Conservation (phyloP, 2,888 invertebrate genomes). For the Diogma glabrata region DNA sequence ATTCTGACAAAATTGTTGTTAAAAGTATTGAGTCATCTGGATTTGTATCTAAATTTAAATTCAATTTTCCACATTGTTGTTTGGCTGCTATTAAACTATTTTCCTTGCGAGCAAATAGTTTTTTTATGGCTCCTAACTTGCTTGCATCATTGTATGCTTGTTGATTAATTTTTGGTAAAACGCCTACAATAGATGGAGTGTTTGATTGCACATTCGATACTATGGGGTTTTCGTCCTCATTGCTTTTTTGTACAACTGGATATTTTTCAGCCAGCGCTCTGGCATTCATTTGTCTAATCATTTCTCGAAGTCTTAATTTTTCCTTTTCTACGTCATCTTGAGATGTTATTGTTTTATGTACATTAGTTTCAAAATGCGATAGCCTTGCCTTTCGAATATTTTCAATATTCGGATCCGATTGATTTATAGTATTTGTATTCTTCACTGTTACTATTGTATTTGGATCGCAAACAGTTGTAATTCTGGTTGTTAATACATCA, state of each 20-base stretch:
- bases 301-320: slow-evolving; percentile 21
- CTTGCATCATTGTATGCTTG: slow-evolving; percentile 10
- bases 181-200: neutral
- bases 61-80: no score
- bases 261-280: slow-evolving; percentile 21
- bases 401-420: slow-evolving; percentile 22
- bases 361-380: slow-evolving; percentile 27
- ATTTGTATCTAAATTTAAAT: neutral
- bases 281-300: slow-evolving; percentile 21
- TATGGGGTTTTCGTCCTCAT: slow-evolving; percentile 25
- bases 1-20: neutral
- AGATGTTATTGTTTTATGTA: slow-evolving; percentile 11
- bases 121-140: slow-evolving; percentile 22
- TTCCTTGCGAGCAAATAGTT: slow-evolving; percentile 14
- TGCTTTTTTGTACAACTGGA: slow-evolving; percentile 17
- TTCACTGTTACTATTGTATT: slow-evolving; percentile 13
- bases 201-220: slow-evolving; percentile 25
- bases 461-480: slow-evolving; percentile 13
- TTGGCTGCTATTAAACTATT: no score
- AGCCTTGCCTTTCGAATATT: slow-evolving; percentile 32
- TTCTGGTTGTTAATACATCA: slow-evolving; percentile 16
- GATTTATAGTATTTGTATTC: slow-evolving; percentile 28
- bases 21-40: neutral
- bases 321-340: slow-evolving; percentile 19
- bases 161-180: neutral